phyloP scores from a whole-genome alignment of 2,888 invertebrate genomes.

The Ischnus inquisitorius region DNA sequence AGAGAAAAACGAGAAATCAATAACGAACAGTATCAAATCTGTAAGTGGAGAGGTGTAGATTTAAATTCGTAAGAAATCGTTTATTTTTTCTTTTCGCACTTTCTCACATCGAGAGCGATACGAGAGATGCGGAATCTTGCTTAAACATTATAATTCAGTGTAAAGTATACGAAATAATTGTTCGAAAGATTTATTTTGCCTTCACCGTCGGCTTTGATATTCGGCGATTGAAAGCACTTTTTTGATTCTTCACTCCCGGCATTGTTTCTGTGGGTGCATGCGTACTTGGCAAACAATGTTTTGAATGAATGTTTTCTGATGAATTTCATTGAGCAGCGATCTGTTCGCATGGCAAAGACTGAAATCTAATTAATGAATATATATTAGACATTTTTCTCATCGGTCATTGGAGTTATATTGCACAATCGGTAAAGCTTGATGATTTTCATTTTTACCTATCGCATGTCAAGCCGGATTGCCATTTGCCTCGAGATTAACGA shows the following conservation, averaged over 20 bases:
- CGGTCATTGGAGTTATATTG: not conserved
- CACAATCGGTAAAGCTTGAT: not conserved
- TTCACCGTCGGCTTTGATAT: not conserved
- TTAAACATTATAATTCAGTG: not conserved
- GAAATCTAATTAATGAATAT: constrained; percentile 41
- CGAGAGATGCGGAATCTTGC: not conserved
- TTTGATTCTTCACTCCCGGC: constrained; percentile 15
- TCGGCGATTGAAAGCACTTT: constrained; percentile 14
- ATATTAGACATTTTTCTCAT: constrained; percentile 36
- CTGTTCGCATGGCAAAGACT: too few relatives aligned
- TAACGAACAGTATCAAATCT: constrained; percentile 24
- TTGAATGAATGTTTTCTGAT: too few relatives aligned
- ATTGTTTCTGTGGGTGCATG: too few relatives aligned
- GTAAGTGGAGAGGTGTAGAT: not conserved
- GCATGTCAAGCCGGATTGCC: constrained; percentile 99
- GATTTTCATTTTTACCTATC: constrained; percentile 86
- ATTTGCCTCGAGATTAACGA: constrained; percentile 91
- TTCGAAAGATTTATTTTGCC: not conserved
- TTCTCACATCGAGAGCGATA: not conserved
- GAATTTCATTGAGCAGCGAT: too few relatives aligned
- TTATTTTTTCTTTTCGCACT: not conserved
- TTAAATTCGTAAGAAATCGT: not conserved
- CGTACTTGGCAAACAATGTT: too few relatives aligned
- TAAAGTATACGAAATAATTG: not conserved
- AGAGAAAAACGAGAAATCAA: not conserved